Base-by-base conservation (phyloP, 1,140 invertebrate genomes). In the Drosophila pseudoananassae region DNA sequence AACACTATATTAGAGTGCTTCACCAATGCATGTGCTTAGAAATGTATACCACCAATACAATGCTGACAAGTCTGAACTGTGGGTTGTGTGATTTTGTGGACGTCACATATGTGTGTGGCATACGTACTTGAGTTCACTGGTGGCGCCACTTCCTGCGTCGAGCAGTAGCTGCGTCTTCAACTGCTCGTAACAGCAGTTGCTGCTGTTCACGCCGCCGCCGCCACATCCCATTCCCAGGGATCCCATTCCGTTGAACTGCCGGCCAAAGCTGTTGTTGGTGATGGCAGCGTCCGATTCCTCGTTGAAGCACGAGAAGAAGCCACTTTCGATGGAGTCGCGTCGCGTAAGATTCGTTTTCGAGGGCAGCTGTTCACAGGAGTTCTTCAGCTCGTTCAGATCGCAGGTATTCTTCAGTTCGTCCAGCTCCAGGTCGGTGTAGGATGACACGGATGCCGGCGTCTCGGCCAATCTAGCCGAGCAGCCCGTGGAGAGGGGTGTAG, bases 241-340 rank as follows among this genome's bases (percentile, higher is more conserved):
- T 0, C 61, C 70, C 8, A 80, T 80, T 29, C 75, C 77, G 43
- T 78, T 83, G 4, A 89, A 49, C 27, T 90, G 89, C 2, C 82
- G 65, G 14, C 71, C 82, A 14, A 84, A 84, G 14, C 76, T 91
- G 10, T 68, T 91, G 43, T 69, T 84, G 14, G 78, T 77, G 27
- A 82, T 75, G 60, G 79, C 88, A 14, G 84, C 78, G 69, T 91
- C 92, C 55, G 94, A 93, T 80, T 96, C 95, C 85, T 96, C 95
- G 77, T 96, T 95, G 38, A 96, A 95, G 77, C 96, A 96, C 25
- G 96, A 97, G 93, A 96, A 98, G 79, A 97, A 97, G 1, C 97
- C 97, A 29, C 96, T 97, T 91, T 98, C 97, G 79, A 96, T 97
- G 7, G 96, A 97, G n/a, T 96, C 96, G 33, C 96, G 93, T 9